Evolutionary conservation across 2,797 vertebrate species (phyloP).

Genomic region (Syngnathus acus): DNA sequence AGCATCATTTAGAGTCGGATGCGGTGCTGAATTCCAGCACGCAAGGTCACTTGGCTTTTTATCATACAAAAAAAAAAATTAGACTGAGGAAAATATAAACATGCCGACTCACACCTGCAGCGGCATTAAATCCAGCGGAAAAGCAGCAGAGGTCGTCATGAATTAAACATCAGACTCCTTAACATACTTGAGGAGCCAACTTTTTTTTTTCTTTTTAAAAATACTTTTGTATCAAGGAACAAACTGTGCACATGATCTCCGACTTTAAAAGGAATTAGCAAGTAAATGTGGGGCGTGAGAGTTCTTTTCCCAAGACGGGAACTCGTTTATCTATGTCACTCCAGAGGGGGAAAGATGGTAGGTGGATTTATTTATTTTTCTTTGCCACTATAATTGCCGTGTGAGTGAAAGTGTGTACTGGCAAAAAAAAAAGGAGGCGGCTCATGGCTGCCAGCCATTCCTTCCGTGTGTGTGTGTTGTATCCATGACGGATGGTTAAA

Average conservation of each 20-base stretch:
- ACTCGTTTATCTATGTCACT: slow-evolving; percentile 16
- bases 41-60: slow-evolving; percentile 51
- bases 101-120: slow-evolving; percentile 46
- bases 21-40: slow-evolving; percentile 23
- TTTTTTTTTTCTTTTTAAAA: slow-evolving; percentile 20
- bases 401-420: slow-evolving; percentile 9
- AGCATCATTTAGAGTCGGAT: slow-evolving; percentile 23
- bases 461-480: slow-evolving; percentile 11
- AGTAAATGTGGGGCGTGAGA: slow-evolving; percentile 12
- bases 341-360: neutral
- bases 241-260: neutral
- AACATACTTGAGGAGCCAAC: slow-evolving; percentile 34
- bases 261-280: slow-evolving; percentile 9
- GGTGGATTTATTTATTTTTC: slow-evolving; percentile 3
- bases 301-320: slow-evolving; percentile 17
- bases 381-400: slow-evolving; percentile 7
- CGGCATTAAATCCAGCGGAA: slow-evolving; percentile 29
- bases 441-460: slow-evolving; percentile 4
- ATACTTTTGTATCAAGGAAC: neutral
- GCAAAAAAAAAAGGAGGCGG: slow-evolving; percentile 11
- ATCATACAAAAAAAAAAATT: slow-evolving; percentile 40
- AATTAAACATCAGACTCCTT: slow-evolving; percentile 53
- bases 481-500: slow-evolving; percentile 42
- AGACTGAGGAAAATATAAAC: slow-evolving; percentile 48
- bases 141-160: slow-evolving; percentile 52